Conservation (phyloP, 2,888 invertebrate species). For the Hypomecis atomaria region DNA sequence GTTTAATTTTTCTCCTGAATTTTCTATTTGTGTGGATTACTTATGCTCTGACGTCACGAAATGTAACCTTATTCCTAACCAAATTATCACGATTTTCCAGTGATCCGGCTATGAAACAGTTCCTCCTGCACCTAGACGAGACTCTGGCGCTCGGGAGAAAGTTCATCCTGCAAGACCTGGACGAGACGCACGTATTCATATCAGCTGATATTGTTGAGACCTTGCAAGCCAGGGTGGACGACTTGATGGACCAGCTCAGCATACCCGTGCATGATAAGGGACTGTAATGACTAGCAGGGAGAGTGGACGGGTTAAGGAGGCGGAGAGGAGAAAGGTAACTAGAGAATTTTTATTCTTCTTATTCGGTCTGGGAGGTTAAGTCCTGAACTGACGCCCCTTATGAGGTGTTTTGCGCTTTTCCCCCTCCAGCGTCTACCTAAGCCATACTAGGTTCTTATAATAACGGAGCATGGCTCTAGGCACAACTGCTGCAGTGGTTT, state of each 20-base stretch:
- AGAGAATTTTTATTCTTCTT: background rate
- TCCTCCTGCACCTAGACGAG: slow-evolving; percentile 97
- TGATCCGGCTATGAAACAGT: slow-evolving; percentile 99
- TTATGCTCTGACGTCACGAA: background rate
- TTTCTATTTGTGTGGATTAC: background rate
- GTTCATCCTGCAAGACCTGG: slow-evolving; percentile 98
- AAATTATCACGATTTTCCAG: slow-evolving; percentile 79
- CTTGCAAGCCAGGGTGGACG: slow-evolving; percentile 94
- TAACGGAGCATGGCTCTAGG: no score
- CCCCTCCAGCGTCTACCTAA: no score
- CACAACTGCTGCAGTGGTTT: no score
- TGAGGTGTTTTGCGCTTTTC: no score
- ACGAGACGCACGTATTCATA: slow-evolving; percentile 97
- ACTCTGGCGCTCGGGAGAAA: slow-evolving; percentile 95
- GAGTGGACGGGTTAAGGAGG: slow-evolving; percentile 92
- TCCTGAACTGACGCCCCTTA: background rate
- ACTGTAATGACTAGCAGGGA: slow-evolving; percentile 89
- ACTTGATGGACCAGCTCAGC: slow-evolving; percentile 97
- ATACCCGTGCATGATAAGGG: slow-evolving; percentile 94
- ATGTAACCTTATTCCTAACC: slow-evolving; percentile 1
- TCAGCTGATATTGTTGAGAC: slow-evolving; percentile 96
- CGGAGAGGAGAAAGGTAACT: slow-evolving; percentile 88
- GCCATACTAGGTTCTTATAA: no score
- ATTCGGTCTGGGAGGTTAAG: no score
- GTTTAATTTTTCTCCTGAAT: background rate